These are phyloP conservation scores for Pristionchus japonicus DNA, from an alignment of 2,888 invertebrate species.

Conservation along the genomic window DNA sequence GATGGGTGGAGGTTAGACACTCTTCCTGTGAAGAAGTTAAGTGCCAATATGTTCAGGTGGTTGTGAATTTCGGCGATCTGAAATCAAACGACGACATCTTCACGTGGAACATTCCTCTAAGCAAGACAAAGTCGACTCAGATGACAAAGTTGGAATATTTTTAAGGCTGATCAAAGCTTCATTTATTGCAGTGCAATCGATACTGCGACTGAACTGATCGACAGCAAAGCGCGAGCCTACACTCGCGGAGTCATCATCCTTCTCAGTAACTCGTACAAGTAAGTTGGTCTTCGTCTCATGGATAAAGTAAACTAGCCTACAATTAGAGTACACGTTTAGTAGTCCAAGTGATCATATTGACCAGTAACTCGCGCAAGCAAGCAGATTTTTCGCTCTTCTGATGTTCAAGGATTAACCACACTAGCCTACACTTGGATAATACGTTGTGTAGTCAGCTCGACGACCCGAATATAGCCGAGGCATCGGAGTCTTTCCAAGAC, in stretches of 20 bases:
- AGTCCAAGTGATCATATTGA: too few species aligned
- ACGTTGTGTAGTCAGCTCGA: slow-evolving; percentile 33
- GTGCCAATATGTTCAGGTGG: neutral
- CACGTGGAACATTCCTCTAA: neutral
- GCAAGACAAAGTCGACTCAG: neutral
- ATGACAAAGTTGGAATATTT: neutral
- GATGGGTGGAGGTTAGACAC: too few species aligned
- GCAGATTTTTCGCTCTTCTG: too few species aligned
- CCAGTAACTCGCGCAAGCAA: too few species aligned
- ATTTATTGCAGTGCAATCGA: neutral
- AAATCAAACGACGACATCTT: neutral
- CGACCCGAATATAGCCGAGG: neutral
- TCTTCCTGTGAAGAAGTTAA: too few species aligned
- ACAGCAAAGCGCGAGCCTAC: neutral
- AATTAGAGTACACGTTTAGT: too few species aligned
- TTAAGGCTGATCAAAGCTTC: too few species aligned
- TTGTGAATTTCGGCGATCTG: neutral
- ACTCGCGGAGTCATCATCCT: slow-evolving; percentile 9
- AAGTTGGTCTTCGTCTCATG: too few species aligned
- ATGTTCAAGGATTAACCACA: too few species aligned
- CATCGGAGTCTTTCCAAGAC: neutral
- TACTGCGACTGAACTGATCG: neutral
- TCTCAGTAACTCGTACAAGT: slow-evolving; percentile 35
- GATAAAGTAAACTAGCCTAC: too few species aligned
- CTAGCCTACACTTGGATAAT: too few species aligned